These are phyloP conservation scores for Cantharis lateralis DNA, from an alignment of 2,888 invertebrate species.

Conservation along the genomic window DNA sequence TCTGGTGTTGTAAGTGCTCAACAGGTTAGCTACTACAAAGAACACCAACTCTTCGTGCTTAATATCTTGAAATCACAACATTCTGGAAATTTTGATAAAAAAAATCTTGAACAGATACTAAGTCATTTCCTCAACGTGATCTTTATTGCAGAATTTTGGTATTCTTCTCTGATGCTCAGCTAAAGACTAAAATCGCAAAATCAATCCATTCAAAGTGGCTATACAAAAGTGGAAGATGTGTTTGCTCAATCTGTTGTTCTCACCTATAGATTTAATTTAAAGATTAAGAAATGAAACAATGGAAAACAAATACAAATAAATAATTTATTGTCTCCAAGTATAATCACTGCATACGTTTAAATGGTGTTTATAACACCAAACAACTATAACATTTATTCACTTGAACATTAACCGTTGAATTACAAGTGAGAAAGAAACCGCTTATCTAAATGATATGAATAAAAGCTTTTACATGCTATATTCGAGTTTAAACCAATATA, in stretches of 20 bases:
- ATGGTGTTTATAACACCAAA: constrained; percentile 51
- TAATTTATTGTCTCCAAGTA: constrained; percentile 58
- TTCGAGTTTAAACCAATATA: constrained; percentile 35
- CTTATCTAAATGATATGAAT: constrained; percentile 34
- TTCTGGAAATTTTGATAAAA: too few relatives aligned
- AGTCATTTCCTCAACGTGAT: too few relatives aligned
- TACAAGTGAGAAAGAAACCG: constrained; percentile 32
- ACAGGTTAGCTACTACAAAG: too few relatives aligned
- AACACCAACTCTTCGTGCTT: too few relatives aligned
- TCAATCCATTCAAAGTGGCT: not conserved
- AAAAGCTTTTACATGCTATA: constrained; percentile 32
- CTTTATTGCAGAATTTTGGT: too few relatives aligned
- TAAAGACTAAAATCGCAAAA: not conserved
- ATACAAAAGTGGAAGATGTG: not conserved
- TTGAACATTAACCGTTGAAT: constrained; percentile 38
- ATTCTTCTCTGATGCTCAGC: not conserved
- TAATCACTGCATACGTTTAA: constrained; percentile 51
- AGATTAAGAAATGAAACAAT: not conserved
- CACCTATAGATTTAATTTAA: not conserved
- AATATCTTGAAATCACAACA: too few relatives aligned
- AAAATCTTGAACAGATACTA: too few relatives aligned
- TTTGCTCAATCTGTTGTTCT: not conserved
- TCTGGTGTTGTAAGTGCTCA: too few relatives aligned
- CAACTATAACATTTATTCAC: constrained; percentile 47
- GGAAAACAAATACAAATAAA: constrained; percentile 51